Percentiles rank a stretch among this genome's conserved stretches.
Evolutionary conservation across 1,140 invertebrate species (phyloP).

Genomic region (Nasonia vitripennis): DNA sequence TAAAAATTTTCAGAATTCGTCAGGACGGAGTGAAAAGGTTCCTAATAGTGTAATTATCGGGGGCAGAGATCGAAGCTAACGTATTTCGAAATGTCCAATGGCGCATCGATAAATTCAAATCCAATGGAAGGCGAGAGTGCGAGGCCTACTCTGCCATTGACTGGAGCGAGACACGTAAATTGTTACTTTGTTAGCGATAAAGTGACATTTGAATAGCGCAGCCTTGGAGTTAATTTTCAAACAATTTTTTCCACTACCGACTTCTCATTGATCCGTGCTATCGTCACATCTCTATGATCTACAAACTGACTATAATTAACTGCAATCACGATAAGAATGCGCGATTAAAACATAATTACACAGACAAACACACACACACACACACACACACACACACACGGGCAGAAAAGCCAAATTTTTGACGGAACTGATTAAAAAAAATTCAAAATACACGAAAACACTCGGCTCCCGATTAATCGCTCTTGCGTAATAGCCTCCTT

Average conservation of each 20-base stretch:
- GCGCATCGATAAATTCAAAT: background rate
- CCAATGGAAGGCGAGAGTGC: background rate
- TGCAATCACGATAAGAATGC: no score
- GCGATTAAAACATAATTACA: no score
- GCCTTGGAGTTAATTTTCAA: constrained; percentile 2
- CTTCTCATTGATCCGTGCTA: no score
- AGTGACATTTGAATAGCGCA: background rate
- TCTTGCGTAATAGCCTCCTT: constrained; percentile 14
- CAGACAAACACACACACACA: no score
- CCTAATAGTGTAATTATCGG: no score
- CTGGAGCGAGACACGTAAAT: background rate
- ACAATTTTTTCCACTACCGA: background rate
- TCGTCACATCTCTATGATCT: no score
- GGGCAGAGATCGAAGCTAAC: no score
- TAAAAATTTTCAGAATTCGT: constrained; percentile 9
- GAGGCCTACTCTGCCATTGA: background rate
- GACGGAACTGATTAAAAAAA: background rate
- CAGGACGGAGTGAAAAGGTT: background rate
- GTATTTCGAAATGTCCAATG: background rate
- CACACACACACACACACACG: no score
- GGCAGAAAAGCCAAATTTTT: no score
- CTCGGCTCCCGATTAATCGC: constrained; percentile 14
- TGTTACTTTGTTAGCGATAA: background rate
- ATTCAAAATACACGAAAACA: background rate
- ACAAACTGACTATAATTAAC: no score